A percentile compares a stretch with the other conserved stretches of the same genome.
Conservation (phyloP, 2,113 vertebrate species). For the Marmota monax region DNA sequence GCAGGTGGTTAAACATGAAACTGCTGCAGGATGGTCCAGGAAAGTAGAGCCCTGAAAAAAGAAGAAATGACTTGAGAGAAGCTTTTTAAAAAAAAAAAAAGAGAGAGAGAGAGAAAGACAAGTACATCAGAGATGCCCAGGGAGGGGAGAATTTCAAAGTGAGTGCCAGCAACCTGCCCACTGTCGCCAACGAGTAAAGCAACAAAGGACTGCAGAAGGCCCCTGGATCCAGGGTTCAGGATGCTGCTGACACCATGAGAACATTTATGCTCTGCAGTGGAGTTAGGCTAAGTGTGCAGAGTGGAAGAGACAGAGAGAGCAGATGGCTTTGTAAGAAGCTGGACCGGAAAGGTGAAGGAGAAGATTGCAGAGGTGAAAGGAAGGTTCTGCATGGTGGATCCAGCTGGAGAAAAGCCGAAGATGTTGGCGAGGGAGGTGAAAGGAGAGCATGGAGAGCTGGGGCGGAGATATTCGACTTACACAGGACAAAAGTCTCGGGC, state of each 20-base stretch:
- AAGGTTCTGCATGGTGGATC: too few relatives aligned
- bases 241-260: not conserved
- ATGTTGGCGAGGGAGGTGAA: not conserved
- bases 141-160: not conserved
- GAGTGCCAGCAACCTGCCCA: not conserved
- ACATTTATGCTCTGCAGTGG: not conserved
- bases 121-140: not conserved
- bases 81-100: too few relatives aligned
- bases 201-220: not conserved
- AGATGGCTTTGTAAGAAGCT: not conserved
- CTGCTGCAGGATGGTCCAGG: too few relatives aligned
- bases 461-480: not conserved
- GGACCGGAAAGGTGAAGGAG: not conserved
- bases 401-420: not conserved
- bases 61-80: not conserved
- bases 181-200: not conserved
- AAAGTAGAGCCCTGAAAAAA: not conserved
- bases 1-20: not conserved
- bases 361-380: not conserved
- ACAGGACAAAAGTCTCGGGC: not conserved
- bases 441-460: not conserved
- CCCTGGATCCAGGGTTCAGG: not conserved
- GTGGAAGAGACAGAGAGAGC: not conserved
- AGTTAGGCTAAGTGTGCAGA: not conserved
- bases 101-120: not conserved